Conservation (phyloP, 2,888 invertebrate species). For the Apodemia zela region DNA sequence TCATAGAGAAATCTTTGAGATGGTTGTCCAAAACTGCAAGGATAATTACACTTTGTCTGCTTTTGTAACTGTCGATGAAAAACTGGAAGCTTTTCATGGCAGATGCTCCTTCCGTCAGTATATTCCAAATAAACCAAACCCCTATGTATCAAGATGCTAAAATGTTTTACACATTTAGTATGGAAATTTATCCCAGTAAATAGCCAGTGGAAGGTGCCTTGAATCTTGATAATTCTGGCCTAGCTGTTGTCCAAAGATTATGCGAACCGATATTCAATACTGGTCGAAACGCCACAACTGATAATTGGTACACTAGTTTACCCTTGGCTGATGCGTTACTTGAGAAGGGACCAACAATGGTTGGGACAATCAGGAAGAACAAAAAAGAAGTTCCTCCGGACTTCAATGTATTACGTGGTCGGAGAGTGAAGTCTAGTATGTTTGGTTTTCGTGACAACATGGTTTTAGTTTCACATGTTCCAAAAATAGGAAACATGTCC, state of each 20-base stretch:
- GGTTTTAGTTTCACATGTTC: no score
- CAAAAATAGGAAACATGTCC: no score
- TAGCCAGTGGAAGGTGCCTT: background rate
- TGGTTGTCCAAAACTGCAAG: no score
- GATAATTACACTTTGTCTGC: no score
- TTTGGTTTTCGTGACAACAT: no score
- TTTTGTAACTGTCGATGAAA: no score
- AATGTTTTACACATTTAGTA: background rate
- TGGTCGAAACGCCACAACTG: background rate
- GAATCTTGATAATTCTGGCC: constrained; percentile 1
- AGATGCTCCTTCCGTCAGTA: background rate
- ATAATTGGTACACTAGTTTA: background rate
- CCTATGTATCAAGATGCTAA: background rate
- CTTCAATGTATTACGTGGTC: background rate
- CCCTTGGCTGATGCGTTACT: background rate
- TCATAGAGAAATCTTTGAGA: no score
- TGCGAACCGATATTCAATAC: background rate
- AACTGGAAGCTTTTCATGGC: background rate
- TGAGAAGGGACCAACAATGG: background rate
- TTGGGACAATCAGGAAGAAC: constrained; percentile 5
- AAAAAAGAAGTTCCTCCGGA: background rate
- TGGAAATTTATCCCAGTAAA: background rate
- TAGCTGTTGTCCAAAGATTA: background rate
- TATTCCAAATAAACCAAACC: background rate
- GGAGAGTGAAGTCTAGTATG: background rate